A percentile compares a stretch with the other conserved stretches of the same genome.
phyloP scores from a whole-genome alignment of 2,797 vertebrate species.

The Helicolenus hilgendorfi region DNA sequence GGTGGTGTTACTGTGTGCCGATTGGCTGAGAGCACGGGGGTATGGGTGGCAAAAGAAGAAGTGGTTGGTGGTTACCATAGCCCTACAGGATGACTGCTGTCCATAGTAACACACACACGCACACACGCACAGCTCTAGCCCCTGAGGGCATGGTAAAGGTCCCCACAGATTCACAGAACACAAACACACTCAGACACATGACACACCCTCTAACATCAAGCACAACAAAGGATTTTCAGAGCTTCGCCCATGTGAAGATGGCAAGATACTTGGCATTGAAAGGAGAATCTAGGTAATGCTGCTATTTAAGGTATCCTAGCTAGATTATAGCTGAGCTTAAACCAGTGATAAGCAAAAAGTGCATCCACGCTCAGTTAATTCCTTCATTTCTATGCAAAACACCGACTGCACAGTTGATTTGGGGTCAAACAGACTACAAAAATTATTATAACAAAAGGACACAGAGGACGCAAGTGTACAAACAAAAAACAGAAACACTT shows the following conservation, averaged over 20 bases:
- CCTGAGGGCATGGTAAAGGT: constrained; percentile 71
- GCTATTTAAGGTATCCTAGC: not conserved
- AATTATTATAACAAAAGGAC: not conserved
- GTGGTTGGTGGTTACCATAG: constrained; percentile 79
- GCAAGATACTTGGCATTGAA: not conserved
- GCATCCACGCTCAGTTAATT: not conserved
- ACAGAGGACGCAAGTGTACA: not conserved
- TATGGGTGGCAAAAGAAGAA: constrained; percentile 70
- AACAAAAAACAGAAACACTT: no score
- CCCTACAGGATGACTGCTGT: constrained; percentile 71
- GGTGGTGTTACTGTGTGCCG: constrained; percentile 48
- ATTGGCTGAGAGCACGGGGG: constrained; percentile 73
- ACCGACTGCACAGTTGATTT: not conserved
- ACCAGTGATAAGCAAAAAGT: not conserved
- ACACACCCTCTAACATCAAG: constrained; percentile 82
- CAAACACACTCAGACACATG: constrained; percentile 80
- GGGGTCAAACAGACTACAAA: not conserved
- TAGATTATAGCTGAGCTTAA: not conserved
- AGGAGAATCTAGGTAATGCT: not conserved
- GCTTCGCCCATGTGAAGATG: constrained; percentile 34
- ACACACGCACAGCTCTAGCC: constrained; percentile 25
- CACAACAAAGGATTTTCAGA: constrained; percentile 77
- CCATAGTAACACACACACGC: constrained; percentile 50
- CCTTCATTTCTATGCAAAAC: not conserved
- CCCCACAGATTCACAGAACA: constrained; percentile 66